Percentiles rank a stretch among this genome's conserved stretches.
Conservation (phyloP, 2,113 vertebrate species). For the Amazona vittata region DNA sequence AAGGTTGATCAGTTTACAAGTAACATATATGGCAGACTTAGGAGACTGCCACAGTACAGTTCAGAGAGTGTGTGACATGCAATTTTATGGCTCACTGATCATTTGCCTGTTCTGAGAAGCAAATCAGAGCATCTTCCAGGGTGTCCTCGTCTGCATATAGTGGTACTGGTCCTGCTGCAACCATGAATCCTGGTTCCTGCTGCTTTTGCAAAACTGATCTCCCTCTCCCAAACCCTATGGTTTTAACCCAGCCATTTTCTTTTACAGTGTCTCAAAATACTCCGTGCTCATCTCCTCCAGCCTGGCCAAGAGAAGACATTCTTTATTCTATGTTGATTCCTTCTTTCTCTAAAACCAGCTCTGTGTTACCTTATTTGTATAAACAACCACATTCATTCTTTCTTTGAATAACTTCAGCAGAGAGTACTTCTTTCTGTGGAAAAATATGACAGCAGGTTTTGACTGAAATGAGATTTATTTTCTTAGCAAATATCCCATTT, state of each 20-base stretch:
- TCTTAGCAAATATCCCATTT: not conserved
- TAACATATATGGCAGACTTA: not conserved
- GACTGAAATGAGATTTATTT: not conserved
- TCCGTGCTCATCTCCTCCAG: not conserved
- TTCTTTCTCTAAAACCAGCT: not conserved
- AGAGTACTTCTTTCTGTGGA: not conserved
- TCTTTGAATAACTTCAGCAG: not conserved
- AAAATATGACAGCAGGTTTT: not conserved
- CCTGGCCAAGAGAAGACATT: not conserved
- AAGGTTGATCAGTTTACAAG: not conserved
- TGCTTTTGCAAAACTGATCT: not conserved
- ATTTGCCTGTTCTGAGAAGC: not conserved
- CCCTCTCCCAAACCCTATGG: accelerated
- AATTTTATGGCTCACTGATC: not conserved
- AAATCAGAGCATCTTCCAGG: not conserved
- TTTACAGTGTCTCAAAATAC: not conserved
- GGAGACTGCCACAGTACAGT: not conserved
- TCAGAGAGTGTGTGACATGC: not conserved
- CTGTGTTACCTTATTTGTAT: not conserved
- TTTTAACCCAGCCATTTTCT: not conserved
- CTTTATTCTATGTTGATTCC: not conserved
- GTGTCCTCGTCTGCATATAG: not conserved
- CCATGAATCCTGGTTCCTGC: not conserved
- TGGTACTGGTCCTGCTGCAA: not conserved
- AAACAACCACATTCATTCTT: not conserved